Evolutionary conservation across 2,797 vertebrate species (phyloP).

Genomic region (Bradypodion pumilum): DNA sequence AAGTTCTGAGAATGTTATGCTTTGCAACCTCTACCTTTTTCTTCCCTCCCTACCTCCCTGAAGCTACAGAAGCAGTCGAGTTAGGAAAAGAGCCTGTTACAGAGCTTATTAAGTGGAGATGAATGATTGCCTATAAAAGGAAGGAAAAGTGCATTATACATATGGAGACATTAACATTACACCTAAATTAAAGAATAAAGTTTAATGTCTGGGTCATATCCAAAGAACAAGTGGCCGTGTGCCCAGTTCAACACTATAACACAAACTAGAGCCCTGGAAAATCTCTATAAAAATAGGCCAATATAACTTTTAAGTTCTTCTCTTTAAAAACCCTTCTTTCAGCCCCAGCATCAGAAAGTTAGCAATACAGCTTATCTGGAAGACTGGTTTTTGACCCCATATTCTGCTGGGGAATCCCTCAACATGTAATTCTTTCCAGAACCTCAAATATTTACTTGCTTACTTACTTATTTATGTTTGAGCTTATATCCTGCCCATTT

Average conservation of each 20-base stretch:
- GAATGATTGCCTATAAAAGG: not conserved
- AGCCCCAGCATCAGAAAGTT: not conserved
- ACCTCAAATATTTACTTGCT: no score
- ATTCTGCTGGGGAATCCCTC: not conserved
- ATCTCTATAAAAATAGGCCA: not conserved
- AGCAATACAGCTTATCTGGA: not conserved
- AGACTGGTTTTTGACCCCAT: not conserved
- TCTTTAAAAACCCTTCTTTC: not conserved
- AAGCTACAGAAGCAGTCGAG: not conserved
- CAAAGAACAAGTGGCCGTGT: not conserved
- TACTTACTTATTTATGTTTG: no score
- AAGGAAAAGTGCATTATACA: not conserved
- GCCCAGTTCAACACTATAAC: not conserved
- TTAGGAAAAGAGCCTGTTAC: not conserved
- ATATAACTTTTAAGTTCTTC: not conserved
- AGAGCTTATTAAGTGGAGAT: not conserved
- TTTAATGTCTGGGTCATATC: slow-evolving; percentile 9
- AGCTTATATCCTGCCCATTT: no score
- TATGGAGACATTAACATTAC: not conserved
- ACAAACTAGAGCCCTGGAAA: slow-evolving; percentile 15
- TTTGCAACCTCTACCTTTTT: not conserved
- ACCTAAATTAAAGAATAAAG: slow-evolving; percentile 6
- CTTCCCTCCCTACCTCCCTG: not conserved
- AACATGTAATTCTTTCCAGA: not conserved
- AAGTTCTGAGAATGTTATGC: not conserved